Conservation (phyloP, 2,888 invertebrate genomes). For the Branchipolynoe longqiensis region DNA sequence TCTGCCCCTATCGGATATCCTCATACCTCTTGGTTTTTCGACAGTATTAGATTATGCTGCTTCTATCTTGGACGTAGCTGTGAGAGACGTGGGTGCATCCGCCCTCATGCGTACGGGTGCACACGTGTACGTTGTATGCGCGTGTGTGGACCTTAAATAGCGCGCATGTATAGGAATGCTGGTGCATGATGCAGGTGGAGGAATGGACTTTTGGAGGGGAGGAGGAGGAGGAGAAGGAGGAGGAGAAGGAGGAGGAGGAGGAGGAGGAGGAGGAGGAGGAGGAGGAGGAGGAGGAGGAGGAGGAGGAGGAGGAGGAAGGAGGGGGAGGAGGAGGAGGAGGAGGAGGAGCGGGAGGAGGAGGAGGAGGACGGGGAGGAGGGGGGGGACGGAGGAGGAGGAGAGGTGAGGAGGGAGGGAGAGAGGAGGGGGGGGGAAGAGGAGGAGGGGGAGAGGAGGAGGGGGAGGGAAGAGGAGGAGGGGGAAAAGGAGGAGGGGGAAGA, state of each 20-base stretch:
- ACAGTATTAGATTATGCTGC: too few species aligned
- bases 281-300: slow-evolving; percentile 38
- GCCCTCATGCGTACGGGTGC: too few species aligned
- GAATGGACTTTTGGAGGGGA: neutral
- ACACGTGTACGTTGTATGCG: too few species aligned
- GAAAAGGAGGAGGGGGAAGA: slow-evolving; percentile 31
- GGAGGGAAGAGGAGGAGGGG: slow-evolving; percentile 20
- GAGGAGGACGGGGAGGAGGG: neutral
- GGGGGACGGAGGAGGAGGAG: neutral
- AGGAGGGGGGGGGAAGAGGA: slow-evolving; percentile 54
- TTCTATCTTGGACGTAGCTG: too few species aligned
- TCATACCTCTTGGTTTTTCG: too few species aligned
- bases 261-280: neutral
- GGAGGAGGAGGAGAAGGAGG: neutral
- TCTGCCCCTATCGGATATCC: too few species aligned
- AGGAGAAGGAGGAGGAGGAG: slow-evolving; percentile 2
- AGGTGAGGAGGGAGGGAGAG: slow-evolving; percentile 49
- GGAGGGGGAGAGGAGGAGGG: slow-evolving; percentile 52
- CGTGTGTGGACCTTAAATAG: too few species aligned
- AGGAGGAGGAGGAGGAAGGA: slow-evolving; percentile 8
- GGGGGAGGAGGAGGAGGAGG: slow-evolving; percentile 16
- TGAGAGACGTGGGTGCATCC: too few species aligned
- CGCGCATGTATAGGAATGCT: neutral
- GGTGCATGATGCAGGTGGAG: neutral
- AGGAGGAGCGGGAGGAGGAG: neutral